Conservation (phyloP, 1,140 invertebrate species). For the Lepidurus apus region DNA sequence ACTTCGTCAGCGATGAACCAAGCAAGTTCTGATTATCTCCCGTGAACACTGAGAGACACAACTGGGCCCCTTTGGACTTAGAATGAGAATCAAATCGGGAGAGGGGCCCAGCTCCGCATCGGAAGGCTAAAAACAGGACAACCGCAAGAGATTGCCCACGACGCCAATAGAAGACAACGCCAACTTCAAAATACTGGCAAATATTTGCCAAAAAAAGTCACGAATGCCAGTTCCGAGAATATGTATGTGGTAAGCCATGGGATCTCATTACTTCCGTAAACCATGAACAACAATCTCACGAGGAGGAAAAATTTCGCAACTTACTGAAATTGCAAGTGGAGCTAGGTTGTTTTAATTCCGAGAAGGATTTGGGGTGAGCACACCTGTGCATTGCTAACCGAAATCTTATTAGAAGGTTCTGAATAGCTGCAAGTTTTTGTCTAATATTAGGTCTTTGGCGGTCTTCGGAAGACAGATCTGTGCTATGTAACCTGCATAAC, state of each 20-base stretch:
- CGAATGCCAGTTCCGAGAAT: background rate
- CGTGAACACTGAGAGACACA: slow-evolving; percentile 3
- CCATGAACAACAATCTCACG: no score
- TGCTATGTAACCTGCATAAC: background rate
- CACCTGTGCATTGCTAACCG: slow-evolving; percentile 7
- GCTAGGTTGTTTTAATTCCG: background rate
- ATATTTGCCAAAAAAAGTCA: background rate
- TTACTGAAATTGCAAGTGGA: background rate
- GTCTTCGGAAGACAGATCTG: background rate
- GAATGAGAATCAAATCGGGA: slow-evolving; percentile 19
- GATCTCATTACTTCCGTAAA: no score
- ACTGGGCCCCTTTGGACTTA: slow-evolving; percentile 3
- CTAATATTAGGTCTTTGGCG: slow-evolving; percentile 10
- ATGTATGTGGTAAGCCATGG: background rate
- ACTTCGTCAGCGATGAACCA: background rate
- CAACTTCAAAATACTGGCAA: slow-evolving; percentile 11
- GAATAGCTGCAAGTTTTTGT: background rate
- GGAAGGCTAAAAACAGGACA: slow-evolving; percentile 18
- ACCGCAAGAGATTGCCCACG: slow-evolving; percentile 6
- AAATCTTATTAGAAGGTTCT: background rate
- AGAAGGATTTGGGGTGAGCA: background rate
- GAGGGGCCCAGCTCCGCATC: slow-evolving; percentile 12
- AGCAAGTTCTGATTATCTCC: background rate
- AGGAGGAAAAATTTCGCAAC: no score
- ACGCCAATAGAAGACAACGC: background rate